Evolutionary conservation across 2,797 vertebrate species (phyloP), one percentile per base, ranked within the genome.

Genomic region (Mus caroli): DNA sequence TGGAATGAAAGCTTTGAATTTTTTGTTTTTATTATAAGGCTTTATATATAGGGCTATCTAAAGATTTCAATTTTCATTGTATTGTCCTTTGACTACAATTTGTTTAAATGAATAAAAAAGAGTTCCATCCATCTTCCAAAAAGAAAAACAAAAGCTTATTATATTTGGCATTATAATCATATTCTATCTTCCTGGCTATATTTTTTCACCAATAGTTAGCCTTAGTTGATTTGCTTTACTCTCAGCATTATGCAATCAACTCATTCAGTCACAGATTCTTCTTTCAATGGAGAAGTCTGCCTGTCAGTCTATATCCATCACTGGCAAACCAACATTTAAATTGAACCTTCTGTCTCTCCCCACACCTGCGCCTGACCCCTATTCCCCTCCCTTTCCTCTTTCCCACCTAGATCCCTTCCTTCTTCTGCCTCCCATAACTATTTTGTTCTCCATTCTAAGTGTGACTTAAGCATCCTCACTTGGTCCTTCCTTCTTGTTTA

Each of bases 241-340:
- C 22, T 91, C 34, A 75, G 13, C 34, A 64, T 84, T 62, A 31
- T 52, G 24, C 9, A 52, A 52, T 54, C 14, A 88, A 31, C 11
- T 83, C 56, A 28, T 96, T 91, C 82, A 88, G 62, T 69, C 31
- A 62, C 31, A 62, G 12, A 34, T 76, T 52, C 71, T 85, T 62
- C 64, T 26, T 56, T 76, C 46, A 79, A 6, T 13, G 46, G 19
- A 13, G 20, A 91, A 96, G 54, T 84, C 50, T 64, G 50, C 22
- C 26, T 85, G 11, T 46, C 58, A 3, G 54, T 91, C 37, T 60
- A 73, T 40, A 91, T 73, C 71, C 31, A 87, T 88, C 28, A 28
- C 37, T 9, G 37, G 69, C 28, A 77, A 83, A 37, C 11, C 22
- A 43, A 5, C 20, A 60, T 92, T 90, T 77, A 86, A 90, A 86